These are phyloP conservation scores for Ictalurus punctatus DNA, from an alignment of 2,113 vertebrate species.

Conservation along the genomic window DNA sequence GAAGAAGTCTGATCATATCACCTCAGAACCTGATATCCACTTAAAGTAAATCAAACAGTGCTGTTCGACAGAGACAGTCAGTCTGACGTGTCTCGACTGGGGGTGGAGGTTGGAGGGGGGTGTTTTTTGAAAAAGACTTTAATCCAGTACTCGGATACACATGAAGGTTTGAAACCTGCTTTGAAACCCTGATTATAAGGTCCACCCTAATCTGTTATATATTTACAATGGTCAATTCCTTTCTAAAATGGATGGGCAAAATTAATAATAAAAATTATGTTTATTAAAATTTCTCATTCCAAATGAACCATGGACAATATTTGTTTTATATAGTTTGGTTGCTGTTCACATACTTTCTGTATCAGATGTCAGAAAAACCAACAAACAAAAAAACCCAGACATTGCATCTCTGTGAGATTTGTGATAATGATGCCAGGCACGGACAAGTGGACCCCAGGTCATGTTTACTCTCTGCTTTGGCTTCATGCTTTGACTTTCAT, in stretches of 20 bases:
- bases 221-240: background rate
- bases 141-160: background rate
- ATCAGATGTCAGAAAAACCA: constrained; percentile 36
- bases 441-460: constrained; percentile 41
- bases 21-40: constrained; percentile 43
- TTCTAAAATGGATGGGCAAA: background rate
- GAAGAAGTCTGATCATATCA: constrained; percentile 33
- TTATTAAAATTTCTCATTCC: background rate
- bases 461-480: constrained; percentile 54
- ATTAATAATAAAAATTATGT: background rate
- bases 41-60: constrained; percentile 40
- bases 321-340: constrained; percentile 28
- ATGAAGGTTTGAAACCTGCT: background rate
- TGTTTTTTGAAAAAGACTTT: background rate
- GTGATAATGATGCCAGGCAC: constrained; percentile 51
- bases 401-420: constrained; percentile 36
- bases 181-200: background rate
- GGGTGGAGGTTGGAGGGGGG: background rate
- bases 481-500: constrained; percentile 45
- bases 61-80: constrained; percentile 16
- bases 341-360: constrained; percentile 27
- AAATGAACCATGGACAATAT: background rate
- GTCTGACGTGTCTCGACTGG: constrained; percentile 1
- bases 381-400: constrained; percentile 38
- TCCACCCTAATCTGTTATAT: background rate